These are phyloP conservation scores for Atractosteus spatula DNA, from an alignment of 2,113 vertebrate genomes.

Conservation along the genomic window DNA sequence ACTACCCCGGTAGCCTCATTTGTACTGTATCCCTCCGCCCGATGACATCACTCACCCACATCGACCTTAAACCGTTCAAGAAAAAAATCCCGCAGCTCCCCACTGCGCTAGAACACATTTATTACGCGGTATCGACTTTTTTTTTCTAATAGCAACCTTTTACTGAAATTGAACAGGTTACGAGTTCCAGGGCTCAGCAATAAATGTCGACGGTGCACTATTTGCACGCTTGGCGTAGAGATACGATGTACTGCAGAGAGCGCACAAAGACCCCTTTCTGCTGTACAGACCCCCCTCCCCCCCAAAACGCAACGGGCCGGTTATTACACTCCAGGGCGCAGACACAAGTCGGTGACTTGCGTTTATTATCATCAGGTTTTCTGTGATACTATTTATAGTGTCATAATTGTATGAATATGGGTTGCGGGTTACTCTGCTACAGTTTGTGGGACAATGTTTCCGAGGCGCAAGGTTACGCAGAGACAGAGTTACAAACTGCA, in stretches of 20 bases:
- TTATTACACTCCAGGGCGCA: neutral
- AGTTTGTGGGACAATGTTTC: neutral
- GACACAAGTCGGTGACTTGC: too few species aligned
- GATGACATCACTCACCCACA: slow-evolving; percentile 27
- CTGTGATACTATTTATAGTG: neutral
- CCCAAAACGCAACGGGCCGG: neutral
- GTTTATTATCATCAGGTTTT: neutral
- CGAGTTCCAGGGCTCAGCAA: slow-evolving; percentile 13
- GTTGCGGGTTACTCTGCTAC: neutral
- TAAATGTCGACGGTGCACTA: slow-evolving; percentile 17
- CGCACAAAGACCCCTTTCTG: neutral
- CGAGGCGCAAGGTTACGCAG: neutral
- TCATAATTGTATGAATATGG: too few species aligned
- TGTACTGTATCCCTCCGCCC: slow-evolving; percentile 37
- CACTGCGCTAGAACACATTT: slow-evolving; percentile 16
- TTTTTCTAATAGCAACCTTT: neutral
- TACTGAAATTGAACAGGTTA: neutral
- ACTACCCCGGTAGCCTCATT: slow-evolving; percentile 20
- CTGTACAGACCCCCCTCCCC: neutral
- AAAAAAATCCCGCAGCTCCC: neutral
- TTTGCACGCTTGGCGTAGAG: slow-evolving; percentile 16
- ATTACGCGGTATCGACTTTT: slow-evolving; percentile 12
- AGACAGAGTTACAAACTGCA: neutral
- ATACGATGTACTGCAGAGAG: slow-evolving; percentile 13
- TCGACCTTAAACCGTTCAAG: neutral